These are phyloP conservation scores for Drosophila mercatorum DNA, from an alignment of 2,888 invertebrate species.

Conservation along the genomic window DNA sequence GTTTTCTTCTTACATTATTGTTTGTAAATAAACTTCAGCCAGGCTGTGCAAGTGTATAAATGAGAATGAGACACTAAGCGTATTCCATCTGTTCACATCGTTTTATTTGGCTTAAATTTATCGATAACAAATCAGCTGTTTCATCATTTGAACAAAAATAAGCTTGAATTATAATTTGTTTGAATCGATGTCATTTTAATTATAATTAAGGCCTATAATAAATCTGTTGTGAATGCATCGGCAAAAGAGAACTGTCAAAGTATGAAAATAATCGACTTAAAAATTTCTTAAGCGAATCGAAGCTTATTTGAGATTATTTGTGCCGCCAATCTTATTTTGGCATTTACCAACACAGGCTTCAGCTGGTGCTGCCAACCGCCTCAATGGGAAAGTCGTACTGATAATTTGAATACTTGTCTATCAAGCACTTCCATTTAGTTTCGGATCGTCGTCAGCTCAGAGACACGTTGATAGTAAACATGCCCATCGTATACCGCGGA, in stretches of 20 bases:
- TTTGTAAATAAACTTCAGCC: conserved; percentile 32
- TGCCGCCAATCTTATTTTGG: conserved; percentile 8
- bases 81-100: conserved; percentile 8
- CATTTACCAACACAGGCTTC: conserved; percentile 15
- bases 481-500: conserved; percentile 82
- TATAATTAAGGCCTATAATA: background rate
- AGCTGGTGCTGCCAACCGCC: conserved; percentile 5
- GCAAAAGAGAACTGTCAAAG: too few species aligned
- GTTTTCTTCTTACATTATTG: conserved; percentile 30
- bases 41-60: conserved; percentile 12
- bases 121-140: conserved; percentile 31
- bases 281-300: too few species aligned
- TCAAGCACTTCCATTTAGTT: conserved; percentile 34
- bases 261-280: too few species aligned
- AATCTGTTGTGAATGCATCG: background rate
- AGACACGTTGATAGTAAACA: conserved; percentile 40
- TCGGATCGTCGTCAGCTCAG: conserved; percentile 9
- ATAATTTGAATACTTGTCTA: conserved; percentile 59
- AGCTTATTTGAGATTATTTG: background rate
- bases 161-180: background rate
- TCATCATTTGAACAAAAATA: background rate
- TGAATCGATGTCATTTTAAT: too few species aligned
- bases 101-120: background rate
- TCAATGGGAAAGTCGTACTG: background rate
- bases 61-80: conserved; percentile 3